A percentile compares a stretch with the other conserved stretches of the same genome.
Conservation (phyloP, 2,797 vertebrate genomes). For the Loriculus beryllinus region DNA sequence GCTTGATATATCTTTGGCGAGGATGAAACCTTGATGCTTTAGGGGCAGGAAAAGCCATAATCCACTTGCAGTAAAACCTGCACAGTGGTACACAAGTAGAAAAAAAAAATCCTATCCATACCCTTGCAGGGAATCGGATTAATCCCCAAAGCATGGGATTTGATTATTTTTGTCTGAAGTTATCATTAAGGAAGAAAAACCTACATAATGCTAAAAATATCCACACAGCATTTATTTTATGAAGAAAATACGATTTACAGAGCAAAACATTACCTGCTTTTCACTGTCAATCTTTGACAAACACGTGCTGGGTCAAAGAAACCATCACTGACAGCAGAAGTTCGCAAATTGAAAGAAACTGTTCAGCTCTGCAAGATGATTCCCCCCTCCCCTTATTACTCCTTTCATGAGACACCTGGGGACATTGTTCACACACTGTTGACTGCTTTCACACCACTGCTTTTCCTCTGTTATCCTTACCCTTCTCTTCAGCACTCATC, state of each 20-base stretch:
- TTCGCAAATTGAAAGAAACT: slow-evolving; percentile 25
- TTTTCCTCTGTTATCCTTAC: background rate
- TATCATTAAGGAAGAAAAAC: slow-evolving; percentile 67
- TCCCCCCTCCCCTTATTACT: background rate
- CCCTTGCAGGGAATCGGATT: slow-evolving; percentile 67
- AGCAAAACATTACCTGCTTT: slow-evolving; percentile 58
- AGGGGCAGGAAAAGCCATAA: background rate
- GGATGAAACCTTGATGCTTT: slow-evolving; percentile 1
- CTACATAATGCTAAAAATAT: slow-evolving; percentile 53
- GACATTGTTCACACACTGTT: slow-evolving; percentile 33
- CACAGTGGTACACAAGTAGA: background rate
- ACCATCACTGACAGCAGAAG: background rate
- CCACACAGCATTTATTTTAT: slow-evolving; percentile 40
- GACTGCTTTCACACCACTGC: slow-evolving; percentile 42
- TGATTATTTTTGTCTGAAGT: slow-evolving; percentile 70
- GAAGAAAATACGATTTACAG: slow-evolving; percentile 59
- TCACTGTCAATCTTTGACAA: slow-evolving; percentile 57
- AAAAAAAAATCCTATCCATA: slow-evolving; percentile 22
- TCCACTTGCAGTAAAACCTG: slow-evolving; percentile 27
- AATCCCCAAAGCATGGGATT: slow-evolving; percentile 66
- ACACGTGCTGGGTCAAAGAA: slow-evolving; percentile 26
- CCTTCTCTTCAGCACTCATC: background rate
- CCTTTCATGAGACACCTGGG: slow-evolving; percentile 33
- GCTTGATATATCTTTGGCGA: background rate
- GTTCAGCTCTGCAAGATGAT: slow-evolving; percentile 33